Evolutionary conservation across 2,113 vertebrate genomes (phyloP), one percentile per base, ranked within the genome.

Genomic region (Sturnira hondurensis): DNA sequence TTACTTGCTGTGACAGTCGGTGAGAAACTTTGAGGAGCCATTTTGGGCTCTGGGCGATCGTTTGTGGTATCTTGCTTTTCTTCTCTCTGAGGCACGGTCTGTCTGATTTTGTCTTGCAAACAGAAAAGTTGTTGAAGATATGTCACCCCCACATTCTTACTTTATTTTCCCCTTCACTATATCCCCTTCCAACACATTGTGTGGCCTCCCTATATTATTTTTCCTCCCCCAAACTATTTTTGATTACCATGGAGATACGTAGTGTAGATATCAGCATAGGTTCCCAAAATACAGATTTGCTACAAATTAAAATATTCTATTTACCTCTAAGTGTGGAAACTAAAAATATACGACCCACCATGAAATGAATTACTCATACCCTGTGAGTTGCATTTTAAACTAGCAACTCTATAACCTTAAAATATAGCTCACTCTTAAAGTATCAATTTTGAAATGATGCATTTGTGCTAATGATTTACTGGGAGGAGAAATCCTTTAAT

Each of bases 371-470:
- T 96, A 96, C 97, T 97, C 38, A 91, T 68, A 86, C 78, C 94
- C 56, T 94, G 63, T 91, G 31, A 93, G 94, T 96, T 96, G 96
- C 82, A 90, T 89, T 97, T 98, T 97, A 97, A 96, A 90, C 91
- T 89, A 97, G 86, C 96, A 98, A 98, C 81, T 86, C 86, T 96
- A 96, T 95, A 97, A 97, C 96, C 74, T 86, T 97, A 97, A 97
- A 97, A 97, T 97, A 96, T 83, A 97, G 91, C 86, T 96, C 96
- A 90, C 82, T 97, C 96, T 90, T 92, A 95, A 97, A 97, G 96
- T 98, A 98, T 97, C 97, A 98, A 97, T 97, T 98, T 97, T 97
- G 96, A 98, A 97, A 97, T 95, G 97, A 98, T 97, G 97, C 96
- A 97, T 96, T 97, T 96, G 68, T 95, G 91, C 96, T 98, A 98